Conservation (phyloP, 2,113 vertebrate genomes). For the Platichthys stellatus region DNA sequence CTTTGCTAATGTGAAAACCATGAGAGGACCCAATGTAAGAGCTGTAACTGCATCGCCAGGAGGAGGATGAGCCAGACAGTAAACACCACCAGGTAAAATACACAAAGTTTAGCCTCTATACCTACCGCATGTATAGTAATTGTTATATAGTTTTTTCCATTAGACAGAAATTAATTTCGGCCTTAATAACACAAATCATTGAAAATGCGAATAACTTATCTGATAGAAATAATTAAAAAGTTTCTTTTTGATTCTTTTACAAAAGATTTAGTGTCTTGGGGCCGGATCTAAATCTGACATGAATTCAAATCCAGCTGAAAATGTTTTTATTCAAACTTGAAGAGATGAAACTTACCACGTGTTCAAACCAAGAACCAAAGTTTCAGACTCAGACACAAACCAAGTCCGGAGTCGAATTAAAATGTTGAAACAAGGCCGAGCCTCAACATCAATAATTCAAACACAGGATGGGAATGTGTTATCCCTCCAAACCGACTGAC, state of each 20-base stretch:
- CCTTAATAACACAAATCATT: neutral
- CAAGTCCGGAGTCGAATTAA: no score
- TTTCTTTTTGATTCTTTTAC: neutral
- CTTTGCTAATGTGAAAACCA: slow-evolving; percentile 34
- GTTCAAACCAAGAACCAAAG: neutral
- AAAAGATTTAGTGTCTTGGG: neutral
- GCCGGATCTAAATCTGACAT: neutral
- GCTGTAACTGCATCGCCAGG: neutral
- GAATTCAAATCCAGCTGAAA: slow-evolving; percentile 3
- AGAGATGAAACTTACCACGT: neutral
- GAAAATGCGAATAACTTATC: neutral
- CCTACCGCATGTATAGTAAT: neutral
- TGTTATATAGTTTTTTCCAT: neutral
- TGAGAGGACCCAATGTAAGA: slow-evolving; percentile 1
- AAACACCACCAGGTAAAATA: no score
- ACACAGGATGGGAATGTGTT: no score
- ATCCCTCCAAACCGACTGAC: neutral
- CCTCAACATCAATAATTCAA: no score
- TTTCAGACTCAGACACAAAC: no score
- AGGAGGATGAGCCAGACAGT: neutral
- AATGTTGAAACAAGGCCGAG: no score
- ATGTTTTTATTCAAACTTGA: slow-evolving; percentile 6
- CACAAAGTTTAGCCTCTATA: neutral
- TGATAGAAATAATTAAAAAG: neutral
- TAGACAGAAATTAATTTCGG: neutral